A percentile compares a stretch with the other conserved stretches of the same genome.
Evolutionary conservation across 2,113 vertebrate genomes (phyloP).

Genomic region (Excalfactoria chinensis): DNA sequence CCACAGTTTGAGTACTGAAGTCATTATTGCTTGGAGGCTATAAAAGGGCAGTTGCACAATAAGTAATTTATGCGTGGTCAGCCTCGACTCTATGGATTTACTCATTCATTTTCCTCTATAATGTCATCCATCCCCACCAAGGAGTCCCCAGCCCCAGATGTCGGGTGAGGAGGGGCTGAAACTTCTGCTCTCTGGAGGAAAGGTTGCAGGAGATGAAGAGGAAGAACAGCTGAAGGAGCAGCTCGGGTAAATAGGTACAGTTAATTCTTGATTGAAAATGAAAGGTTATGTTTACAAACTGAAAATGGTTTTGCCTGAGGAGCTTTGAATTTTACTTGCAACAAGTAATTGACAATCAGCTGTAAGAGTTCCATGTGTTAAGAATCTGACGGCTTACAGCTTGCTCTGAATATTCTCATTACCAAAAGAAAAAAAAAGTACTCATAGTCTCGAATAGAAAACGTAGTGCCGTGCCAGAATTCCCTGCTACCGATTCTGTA

Average conservation of each 20-base stretch:
- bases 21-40: conserved; percentile 62
- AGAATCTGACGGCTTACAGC: neutral
- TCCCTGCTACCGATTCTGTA: neutral
- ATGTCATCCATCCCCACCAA: conserved; percentile 1
- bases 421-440: neutral
- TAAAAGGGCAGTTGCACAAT: conserved; percentile 68
- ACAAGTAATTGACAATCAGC: neutral
- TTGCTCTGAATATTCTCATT: neutral
- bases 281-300: neutral
- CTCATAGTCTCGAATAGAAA: neutral
- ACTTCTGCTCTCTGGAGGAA: conserved; percentile 13
- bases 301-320: neutral
- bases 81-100: conserved; percentile 56
- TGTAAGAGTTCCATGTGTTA: neutral
- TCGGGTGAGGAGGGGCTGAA: neutral
- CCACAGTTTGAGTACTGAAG: conserved; percentile 38
- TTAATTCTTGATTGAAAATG: conserved; percentile 31
- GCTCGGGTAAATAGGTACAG: conserved; percentile 57
- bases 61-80: conserved; percentile 50
- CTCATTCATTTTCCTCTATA: conserved; percentile 1
- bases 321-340: conserved; percentile 22
- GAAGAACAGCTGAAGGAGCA: conserved; percentile 28
- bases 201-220: neutral
- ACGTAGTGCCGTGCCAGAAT: neutral
- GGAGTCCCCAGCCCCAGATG: neutral